Percentiles rank a stretch among this genome's conserved stretches.
phyloP scores from a whole-genome alignment of 2,797 vertebrate genomes.

The Eospalax fontanierii region DNA sequence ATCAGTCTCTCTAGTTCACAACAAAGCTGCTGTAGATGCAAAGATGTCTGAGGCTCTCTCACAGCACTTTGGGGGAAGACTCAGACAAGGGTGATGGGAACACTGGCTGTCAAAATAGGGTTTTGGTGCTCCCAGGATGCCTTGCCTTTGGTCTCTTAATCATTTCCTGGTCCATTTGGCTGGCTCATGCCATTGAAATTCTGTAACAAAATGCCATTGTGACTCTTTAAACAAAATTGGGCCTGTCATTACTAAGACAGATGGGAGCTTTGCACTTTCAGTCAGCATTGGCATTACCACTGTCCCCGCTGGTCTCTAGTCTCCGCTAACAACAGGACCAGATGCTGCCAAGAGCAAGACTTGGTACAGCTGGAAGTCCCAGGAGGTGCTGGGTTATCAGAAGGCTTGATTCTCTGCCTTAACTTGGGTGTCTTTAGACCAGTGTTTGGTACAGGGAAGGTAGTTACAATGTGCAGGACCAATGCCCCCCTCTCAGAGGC shows the following conservation, averaged over 20 bases:
- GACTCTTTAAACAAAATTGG: not conserved
- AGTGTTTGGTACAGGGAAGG: not conserved
- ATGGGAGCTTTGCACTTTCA: not conserved
- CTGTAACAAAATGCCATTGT: conserved; percentile 66
- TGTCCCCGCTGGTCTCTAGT: not conserved
- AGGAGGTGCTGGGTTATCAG: not conserved
- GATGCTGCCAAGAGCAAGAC: not conserved
- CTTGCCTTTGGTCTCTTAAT: conserved; percentile 34
- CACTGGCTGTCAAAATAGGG: not conserved
- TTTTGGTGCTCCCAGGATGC: not conserved
- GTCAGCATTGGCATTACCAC: not conserved
- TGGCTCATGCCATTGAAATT: conserved; percentile 13
- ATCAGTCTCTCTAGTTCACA: not conserved
- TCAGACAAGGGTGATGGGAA: not conserved
- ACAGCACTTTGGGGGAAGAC: not conserved
- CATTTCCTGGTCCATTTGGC: conserved; percentile 34
- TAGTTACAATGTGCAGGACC: not conserved
- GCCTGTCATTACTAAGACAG: not conserved
- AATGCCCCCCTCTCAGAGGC: no score
- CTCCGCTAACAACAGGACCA: not conserved
- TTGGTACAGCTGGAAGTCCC: not conserved
- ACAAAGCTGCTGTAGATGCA: not conserved
- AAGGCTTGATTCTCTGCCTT: not conserved
- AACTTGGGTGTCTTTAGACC: not conserved
- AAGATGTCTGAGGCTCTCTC: rapidly evolving